Conservation (phyloP, 1,140 invertebrate genomes). For the Lasaia peninsularis region DNA sequence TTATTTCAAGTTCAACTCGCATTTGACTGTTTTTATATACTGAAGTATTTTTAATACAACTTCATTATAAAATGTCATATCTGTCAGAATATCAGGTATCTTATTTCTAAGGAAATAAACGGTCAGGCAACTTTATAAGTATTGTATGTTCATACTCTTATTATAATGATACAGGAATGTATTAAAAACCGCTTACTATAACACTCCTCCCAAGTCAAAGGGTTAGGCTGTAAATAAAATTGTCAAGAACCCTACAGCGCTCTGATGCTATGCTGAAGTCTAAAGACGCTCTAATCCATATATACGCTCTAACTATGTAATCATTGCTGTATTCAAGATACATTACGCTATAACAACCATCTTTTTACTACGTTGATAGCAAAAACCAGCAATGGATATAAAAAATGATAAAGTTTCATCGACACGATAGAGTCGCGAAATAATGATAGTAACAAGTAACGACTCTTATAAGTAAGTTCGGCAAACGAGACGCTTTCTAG, state of each 20-base stretch:
- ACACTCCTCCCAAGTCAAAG: conserved; percentile 24
- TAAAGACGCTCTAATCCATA: conserved; percentile 16
- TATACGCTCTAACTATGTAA: background rate
- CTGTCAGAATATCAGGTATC: no score
- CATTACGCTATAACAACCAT: background rate
- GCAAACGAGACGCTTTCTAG: conserved; percentile 37
- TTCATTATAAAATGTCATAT: no score
- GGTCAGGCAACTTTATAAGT: no score
- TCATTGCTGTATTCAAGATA: background rate
- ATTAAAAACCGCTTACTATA: background rate
- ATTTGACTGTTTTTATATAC: no score
- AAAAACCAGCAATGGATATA: background rate
- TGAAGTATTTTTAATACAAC: no score
- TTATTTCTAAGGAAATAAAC: no score
- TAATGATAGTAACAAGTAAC: conserved; percentile 6
- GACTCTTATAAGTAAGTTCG: conserved; percentile 29
- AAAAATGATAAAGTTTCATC: background rate
- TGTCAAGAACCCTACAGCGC: conserved; percentile 38
- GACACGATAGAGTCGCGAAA: background rate
- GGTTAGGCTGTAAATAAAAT: conserved; percentile 53
- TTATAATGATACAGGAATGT: background rate
- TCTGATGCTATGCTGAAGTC: conserved; percentile 30
- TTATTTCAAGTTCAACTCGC: no score
- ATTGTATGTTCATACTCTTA: background rate
- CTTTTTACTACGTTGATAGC: background rate